Evolutionary conservation across 2,888 invertebrate genomes (phyloP), one percentile per base, ranked within the genome.

Genomic region (Cheilosia variabilis): DNA sequence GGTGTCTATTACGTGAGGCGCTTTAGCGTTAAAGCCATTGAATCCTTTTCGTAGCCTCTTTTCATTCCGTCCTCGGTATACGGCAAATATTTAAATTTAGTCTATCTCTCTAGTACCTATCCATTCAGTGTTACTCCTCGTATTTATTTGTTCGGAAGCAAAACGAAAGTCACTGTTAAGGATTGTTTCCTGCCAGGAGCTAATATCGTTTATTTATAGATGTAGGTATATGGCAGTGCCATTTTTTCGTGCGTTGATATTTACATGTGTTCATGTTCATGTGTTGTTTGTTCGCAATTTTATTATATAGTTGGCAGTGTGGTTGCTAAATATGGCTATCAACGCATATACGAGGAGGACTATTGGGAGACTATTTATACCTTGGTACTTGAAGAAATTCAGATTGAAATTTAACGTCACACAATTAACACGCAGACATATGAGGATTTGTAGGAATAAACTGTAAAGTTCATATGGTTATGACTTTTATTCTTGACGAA

Each of bases 1-100:
- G 41, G 78, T 78, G 57, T 78, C 78, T 78, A 71, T 78, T 65
- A 78, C 71, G 63, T 58, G 47, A 65, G 71, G 71, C 78, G 78
- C 65, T 78, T 78, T 78, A 65, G 71, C 78, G 71, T 78, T 71
- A 65, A 78, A 63, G 71, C 62, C 65, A 57, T 65, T 71, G 75
- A 76, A 65, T 57, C 66, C 66, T 66, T 66, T 65, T 78, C 57
- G 41, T 71, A 71, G 43, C 50, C 17, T 47, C 58, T 60, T 76
- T 71, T 55, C 62, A 69, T 71, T 34, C 13, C 37, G 27, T 71
- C 15, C 31, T 41, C n/a, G 41, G 45, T 27, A 15, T 52, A n/a
- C 13, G 60, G 62, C 62, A 77, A 62, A 78, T 78, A 78, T 78
- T 78, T 78, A 71, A 71, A 71, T 78, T 55, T 55, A 47, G 68